Evolutionary conservation across 2,888 invertebrate genomes (phyloP), one percentile per base, ranked within the genome.

Genomic region (Zonitis immaculata): DNA sequence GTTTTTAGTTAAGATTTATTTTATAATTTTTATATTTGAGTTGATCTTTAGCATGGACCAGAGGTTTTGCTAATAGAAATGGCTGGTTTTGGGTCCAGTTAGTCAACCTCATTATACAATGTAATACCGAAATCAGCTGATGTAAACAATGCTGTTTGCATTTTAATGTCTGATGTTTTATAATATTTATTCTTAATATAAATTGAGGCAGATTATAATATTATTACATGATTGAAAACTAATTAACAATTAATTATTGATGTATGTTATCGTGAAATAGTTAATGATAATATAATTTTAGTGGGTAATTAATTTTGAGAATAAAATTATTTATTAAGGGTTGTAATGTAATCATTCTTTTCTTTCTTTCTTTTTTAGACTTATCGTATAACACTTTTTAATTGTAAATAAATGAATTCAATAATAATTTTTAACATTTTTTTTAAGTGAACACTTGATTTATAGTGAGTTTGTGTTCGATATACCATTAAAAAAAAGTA

Each of bases 41-140:
- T 59, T 57, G 51, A 59, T 64, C 39, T 39, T 66, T 65, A 62
- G 63, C 62, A 61, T 65, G 66, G 66, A 64, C 67, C 65, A 64
- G 59, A 63, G 61, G 61, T 66, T 64, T 62, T 64, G 65, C 64
- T 60, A 57, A 59, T 60, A 63, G 60, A 60, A 51, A 64, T 39
- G 65, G 66, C 66, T 67, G 66, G 67, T 67, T 66, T 68, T 66
- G 68, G 68, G 68, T 67, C 68, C 68, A 68, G 62, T 65, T 65
- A 66, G 65, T 63, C 62, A 64, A 64, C 65, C 64, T 64, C 63
- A 64, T 52, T 55, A 56, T 50, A 35, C 6, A 47, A 35, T 42
- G 20, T 26, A 54, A 54, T 47, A 58, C 57, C 57, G 52, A 58
- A 58, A 58, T 58, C 57, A 58, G 57, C 57, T 55, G 44, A 52